Evolutionary conservation across 2,888 invertebrate species (phyloP), one percentile per base, ranked within the genome.

Genomic region (Drosophila austrosaltans): DNA sequence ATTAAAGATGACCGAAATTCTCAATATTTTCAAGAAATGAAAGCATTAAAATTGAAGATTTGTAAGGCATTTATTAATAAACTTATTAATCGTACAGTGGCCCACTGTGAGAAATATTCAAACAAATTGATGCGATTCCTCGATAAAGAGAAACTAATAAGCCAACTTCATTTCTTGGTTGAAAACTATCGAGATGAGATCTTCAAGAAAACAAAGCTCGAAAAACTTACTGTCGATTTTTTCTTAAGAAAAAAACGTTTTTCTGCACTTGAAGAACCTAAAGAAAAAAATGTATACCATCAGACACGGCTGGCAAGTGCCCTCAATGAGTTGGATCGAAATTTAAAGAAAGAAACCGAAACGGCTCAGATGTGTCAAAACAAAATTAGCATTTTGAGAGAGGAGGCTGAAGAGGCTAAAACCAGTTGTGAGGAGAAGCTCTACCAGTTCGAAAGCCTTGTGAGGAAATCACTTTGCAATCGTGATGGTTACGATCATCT

Each of bases 81-180:
- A 0, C 0, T 78, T 0, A 54, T 81, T 5, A 4, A 30, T 1
- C 42, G 22, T 0, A 62, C n/a, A 1, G 73, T 79, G 0, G 0
- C 3, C 0, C 0, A 22, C 0, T 64, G 44, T 0, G 73, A 77
- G 3, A 3, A 20, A 1, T 1, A 39, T 1, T 0, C 5, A 0
- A 20, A 3, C 2, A 56, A 7, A 0, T 20, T 69, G 3, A 0
- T 0, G 0, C 58, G 12, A 0, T 0, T 40, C 0, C 54, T 82
- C 0, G 80, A 85, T 12, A 75, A 63, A 10, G 1, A 36, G 0
- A 85, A 80, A 16, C 3, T 81, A 20, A 3, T 63, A 0, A 6
- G 16, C 0, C 2, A 56, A 1, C 58, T 85, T 1, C 0, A 2
- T 0, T 0, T 6, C 0, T 0, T 69, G 2, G 0, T 25, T 1